A percentile compares a stretch with the other conserved stretches of the same genome.
These are phyloP conservation scores for Cynaeus angustus DNA, from an alignment of 2,888 invertebrate genomes.

Conservation along the genomic window DNA sequence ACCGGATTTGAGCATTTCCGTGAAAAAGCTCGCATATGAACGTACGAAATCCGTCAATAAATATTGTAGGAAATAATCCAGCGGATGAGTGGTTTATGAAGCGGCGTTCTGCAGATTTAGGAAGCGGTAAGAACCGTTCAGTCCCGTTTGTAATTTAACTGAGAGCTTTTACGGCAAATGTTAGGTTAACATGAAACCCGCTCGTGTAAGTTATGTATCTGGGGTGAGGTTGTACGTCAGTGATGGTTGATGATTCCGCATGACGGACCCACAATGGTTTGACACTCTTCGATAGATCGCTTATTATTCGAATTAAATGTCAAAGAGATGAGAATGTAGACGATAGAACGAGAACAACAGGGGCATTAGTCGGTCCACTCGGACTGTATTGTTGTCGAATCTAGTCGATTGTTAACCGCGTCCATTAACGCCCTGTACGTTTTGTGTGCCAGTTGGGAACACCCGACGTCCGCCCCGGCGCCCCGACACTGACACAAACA, in stretches of 20 bases:
- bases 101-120: constrained; percentile 40
- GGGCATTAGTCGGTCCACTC: constrained; percentile 53
- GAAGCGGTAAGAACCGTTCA: constrained; percentile 22
- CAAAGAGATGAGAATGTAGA: constrained; percentile 43
- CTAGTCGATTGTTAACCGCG: constrained; percentile 59
- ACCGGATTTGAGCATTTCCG: constrained; percentile 5
- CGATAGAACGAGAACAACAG: constrained; percentile 47
- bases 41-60: constrained; percentile 29
- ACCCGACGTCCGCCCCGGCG: constrained; percentile 30
- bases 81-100: constrained; percentile 45
- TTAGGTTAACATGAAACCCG: constrained; percentile 39
- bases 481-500: constrained; percentile 45
- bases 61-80: constrained; percentile 36
- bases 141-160: constrained; percentile 43
- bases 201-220: constrained; percentile 36
- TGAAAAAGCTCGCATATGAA: constrained; percentile 19
- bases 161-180: constrained; percentile 46
- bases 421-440: constrained; percentile 58
- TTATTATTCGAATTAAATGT: constrained; percentile 49
- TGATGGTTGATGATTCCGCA: constrained; percentile 16
- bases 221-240: constrained; percentile 24
- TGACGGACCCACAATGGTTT: constrained; percentile 12
- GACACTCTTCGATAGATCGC: constrained; percentile 44
- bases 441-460: constrained; percentile 58
- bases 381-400: constrained; percentile 54